Conservation (phyloP, 35 echinoderm and acorn worm species). For the Ophioderma brevispina region DNA sequence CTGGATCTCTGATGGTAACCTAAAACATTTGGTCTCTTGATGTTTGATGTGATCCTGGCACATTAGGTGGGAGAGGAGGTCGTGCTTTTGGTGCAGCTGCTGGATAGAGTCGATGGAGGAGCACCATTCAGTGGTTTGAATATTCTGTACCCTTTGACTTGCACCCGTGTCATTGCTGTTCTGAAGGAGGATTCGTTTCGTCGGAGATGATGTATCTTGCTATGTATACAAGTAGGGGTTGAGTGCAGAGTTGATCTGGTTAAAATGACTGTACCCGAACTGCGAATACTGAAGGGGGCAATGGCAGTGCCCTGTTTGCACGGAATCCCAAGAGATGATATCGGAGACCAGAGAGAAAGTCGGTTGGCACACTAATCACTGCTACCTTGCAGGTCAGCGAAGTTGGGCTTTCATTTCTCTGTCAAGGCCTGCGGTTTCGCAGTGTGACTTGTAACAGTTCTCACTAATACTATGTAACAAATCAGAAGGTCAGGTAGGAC, state of each 20-base stretch:
- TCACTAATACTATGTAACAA: conserved; percentile 3
- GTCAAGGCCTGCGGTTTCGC: background rate
- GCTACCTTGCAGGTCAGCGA: conserved; percentile 34
- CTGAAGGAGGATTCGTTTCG: too few species aligned
- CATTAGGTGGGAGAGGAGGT: too few species aligned
- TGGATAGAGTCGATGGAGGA: too few species aligned
- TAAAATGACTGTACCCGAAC: conserved; percentile 28
- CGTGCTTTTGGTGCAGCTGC: too few species aligned
- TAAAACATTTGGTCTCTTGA: too few species aligned
- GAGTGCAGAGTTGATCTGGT: conserved; percentile 45
- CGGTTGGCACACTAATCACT: conserved; percentile 30
- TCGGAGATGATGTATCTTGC: too few species aligned
- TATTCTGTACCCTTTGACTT: too few species aligned
- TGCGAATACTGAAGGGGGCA: conserved; percentile 20
- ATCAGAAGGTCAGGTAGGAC: too few species aligned
- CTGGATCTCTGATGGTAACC: too few species aligned
- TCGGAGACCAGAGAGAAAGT: conserved; percentile 56
- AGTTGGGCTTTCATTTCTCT: conserved; percentile 14
- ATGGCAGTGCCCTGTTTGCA: background rate
- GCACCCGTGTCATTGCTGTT: too few species aligned
- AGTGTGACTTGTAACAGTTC: conserved; percentile 1
- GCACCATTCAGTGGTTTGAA: too few species aligned
- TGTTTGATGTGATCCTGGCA: too few species aligned
- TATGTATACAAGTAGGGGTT: conserved; percentile 52
- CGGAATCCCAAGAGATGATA: conserved; percentile 47